A percentile compares a stretch with the other conserved stretches of the same genome.
Evolutionary conservation across 2,797 vertebrate genomes (phyloP).

Genomic region (Vipera ursinii): DNA sequence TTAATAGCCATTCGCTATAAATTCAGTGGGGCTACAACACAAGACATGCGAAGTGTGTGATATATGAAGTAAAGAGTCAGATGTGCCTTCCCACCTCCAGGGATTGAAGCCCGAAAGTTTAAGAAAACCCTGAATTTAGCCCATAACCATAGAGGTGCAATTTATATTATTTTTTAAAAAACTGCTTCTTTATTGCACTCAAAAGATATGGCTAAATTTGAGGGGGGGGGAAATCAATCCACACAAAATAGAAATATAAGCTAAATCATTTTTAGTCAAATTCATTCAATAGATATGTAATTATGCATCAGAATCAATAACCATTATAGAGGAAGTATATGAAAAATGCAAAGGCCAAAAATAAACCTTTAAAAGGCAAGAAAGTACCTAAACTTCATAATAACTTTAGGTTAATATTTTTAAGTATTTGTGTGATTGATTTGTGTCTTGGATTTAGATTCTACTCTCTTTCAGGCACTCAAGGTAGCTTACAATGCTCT

Average conservation of each 20-base stretch:
- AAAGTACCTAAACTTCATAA: slow-evolving; percentile 10
- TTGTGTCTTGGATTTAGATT: not conserved
- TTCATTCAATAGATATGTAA: slow-evolving; percentile 13
- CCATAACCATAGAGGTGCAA: too few species aligned
- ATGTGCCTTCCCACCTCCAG: not conserved
- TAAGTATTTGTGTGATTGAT: not conserved
- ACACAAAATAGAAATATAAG: not conserved
- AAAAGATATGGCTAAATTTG: slow-evolving; percentile 35
- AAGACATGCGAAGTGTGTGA: not conserved
- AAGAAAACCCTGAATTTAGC: not conserved
- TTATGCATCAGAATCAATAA: slow-evolving; percentile 38
- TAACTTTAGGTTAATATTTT: slow-evolving; percentile 31
- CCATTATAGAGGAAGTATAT: slow-evolving; percentile 42
- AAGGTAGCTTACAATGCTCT: not conserved
- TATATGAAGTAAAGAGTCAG: not conserved
- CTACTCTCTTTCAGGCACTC: not conserved
- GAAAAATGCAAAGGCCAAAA: slow-evolving; percentile 20
- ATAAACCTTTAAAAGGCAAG: slow-evolving; percentile 40
- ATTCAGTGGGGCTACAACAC: not conserved
- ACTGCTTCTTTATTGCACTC: not conserved
- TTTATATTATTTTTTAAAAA: not conserved
- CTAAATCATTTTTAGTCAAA: slow-evolving; percentile 26
- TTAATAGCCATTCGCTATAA: not conserved
- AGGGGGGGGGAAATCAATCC: not conserved
- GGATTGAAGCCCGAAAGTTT: not conserved